A percentile compares a stretch with the other conserved stretches of the same genome.
Conservation (phyloP, 2,888 invertebrate species). For the Germaria angustata region DNA sequence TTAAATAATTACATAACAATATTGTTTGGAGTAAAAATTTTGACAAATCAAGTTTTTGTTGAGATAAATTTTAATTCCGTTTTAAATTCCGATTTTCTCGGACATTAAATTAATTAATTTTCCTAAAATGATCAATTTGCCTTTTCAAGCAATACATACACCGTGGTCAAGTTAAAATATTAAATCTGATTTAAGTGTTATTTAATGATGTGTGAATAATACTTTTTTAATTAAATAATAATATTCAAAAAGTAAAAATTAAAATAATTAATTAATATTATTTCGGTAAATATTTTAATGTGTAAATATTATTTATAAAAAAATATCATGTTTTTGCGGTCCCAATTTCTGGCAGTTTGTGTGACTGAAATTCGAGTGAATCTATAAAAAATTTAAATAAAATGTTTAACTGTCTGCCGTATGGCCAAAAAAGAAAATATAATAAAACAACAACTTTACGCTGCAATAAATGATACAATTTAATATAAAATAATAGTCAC, state of each 20-base stretch:
- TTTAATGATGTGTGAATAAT: conserved; percentile 47
- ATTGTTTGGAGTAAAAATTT: no score
- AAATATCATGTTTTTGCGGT: conserved; percentile 14
- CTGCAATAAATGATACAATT: not conserved
- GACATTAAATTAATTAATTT: not conserved
- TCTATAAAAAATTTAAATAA: conserved; percentile 32
- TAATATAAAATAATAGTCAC: not conserved
- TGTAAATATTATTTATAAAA: conserved; percentile 31
- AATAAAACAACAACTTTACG: not conserved
- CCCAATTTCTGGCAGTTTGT: not conserved
- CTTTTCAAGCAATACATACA: not conserved
- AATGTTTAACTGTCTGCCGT: conserved; percentile 15
- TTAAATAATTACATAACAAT: no score
- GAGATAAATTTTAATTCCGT: no score
- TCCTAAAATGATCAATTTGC: not conserved
- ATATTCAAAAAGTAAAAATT: no score
- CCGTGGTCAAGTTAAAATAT: not conserved
- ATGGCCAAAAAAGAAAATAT: not conserved
- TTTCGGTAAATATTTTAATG: conserved; percentile 33
- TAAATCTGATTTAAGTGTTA: conserved; percentile 1
- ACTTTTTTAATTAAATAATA: conserved; percentile 28
- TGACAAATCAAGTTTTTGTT: no score
- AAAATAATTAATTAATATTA: conserved; percentile 37
- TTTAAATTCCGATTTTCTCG: no score
- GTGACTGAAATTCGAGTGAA: conserved; percentile 4